Evolutionary conservation across 2,797 vertebrate genomes (phyloP).

Genomic region (Benthosema pterotum): DNA sequence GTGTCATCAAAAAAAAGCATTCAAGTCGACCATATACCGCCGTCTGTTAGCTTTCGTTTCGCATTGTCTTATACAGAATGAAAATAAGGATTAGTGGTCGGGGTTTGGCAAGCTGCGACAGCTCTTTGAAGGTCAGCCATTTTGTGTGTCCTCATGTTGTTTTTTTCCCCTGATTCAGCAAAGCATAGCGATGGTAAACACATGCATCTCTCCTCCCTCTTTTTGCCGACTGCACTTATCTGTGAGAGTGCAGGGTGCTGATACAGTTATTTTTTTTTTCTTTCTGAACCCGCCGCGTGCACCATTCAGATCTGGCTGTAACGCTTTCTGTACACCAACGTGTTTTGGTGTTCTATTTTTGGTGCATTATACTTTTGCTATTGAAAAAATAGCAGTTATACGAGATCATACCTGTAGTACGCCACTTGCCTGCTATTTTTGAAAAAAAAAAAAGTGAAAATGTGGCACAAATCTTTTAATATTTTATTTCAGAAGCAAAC

Average conservation of each 20-base stretch:
- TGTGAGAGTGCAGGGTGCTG: slow-evolving; percentile 59
- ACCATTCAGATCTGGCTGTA: slow-evolving; percentile 47
- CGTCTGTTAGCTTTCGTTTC: neutral
- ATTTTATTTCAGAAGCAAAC: no score
- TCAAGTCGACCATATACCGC: no score
- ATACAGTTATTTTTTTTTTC: slow-evolving; percentile 65
- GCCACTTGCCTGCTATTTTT: no score
- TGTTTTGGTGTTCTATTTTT: no score
- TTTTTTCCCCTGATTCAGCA: slow-evolving; percentile 60
- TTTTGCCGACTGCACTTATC: slow-evolving; percentile 64
- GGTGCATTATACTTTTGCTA: no score
- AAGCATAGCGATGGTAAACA: slow-evolving; percentile 64
- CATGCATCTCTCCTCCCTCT: slow-evolving; percentile 57
- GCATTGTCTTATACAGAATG: slow-evolving; percentile 14
- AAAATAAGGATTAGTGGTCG: slow-evolving; percentile 25
- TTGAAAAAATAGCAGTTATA: no score
- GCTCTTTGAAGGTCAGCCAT: slow-evolving; percentile 67
- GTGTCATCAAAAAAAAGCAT: neutral
- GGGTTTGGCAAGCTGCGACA: slow-evolving; percentile 42
- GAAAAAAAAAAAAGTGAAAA: no score
- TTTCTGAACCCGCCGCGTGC: slow-evolving; percentile 47
- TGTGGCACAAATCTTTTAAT: no score
- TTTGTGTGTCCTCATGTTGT: slow-evolving; percentile 54
- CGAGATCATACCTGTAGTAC: no score
- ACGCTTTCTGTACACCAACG: no score